Evolutionary conservation across 2,888 invertebrate genomes (phyloP).

Genomic region (Drosophila buzzatii): DNA sequence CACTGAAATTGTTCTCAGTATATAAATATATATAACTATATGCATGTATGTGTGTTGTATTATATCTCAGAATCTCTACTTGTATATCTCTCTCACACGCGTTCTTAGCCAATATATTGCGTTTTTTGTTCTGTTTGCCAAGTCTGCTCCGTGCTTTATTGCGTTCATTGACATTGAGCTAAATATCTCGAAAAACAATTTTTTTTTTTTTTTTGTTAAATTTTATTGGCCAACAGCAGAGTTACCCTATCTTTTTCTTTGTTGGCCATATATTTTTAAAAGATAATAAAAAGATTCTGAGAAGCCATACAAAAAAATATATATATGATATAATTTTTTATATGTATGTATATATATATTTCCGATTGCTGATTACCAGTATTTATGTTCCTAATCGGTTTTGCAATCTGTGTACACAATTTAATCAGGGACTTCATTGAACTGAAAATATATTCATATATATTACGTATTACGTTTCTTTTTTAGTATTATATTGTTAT

Average conservation of each 20-base stretch:
- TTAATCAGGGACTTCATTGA: too few species aligned
- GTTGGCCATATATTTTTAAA: not conserved
- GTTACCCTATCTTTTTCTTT: slow-evolving; percentile 3
- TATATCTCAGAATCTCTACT: slow-evolving; percentile 38
- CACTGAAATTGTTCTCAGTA: slow-evolving; percentile 48
- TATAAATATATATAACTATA: not conserved
- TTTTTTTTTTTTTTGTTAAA: not conserved
- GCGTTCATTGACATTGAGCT: slow-evolving; percentile 82
- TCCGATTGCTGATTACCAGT: not conserved
- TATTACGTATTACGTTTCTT: not conserved
- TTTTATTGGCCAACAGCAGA: slow-evolving; percentile 23
- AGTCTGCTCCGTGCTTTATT: slow-evolving; percentile 21
- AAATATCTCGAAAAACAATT: slow-evolving; percentile 29
- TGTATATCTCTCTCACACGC: slow-evolving; percentile 13
- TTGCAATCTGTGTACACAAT: not conserved
- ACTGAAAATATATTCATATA: not conserved
- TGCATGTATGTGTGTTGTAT: not conserved
- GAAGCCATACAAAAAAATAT: not conserved
- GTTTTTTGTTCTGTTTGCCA: slow-evolving; percentile 5
- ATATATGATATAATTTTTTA: too few species aligned
- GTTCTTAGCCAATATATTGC: slow-evolving; percentile 12
- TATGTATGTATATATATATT: not conserved
- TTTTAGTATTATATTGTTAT: not conserved
- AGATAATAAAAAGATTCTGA: not conserved
- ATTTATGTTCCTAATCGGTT: not conserved